These are phyloP conservation scores for Acipenser transmontanus DNA, from an alignment of 2,797 vertebrate genomes.

Conservation along the genomic window DNA sequence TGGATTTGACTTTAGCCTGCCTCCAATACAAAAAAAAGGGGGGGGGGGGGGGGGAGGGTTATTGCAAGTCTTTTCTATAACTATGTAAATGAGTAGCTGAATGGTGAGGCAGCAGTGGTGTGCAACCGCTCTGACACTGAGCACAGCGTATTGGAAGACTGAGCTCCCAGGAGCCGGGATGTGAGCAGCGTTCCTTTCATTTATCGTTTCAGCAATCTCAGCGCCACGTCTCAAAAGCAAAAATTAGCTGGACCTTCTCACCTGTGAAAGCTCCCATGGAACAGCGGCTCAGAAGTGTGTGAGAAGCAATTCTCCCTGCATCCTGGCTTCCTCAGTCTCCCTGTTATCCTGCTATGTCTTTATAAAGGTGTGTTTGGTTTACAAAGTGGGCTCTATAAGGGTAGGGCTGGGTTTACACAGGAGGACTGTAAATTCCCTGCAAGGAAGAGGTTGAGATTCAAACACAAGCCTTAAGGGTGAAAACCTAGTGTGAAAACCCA, in stretches of 20 bases:
- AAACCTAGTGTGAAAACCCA: too few relatives aligned
- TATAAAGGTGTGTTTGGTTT: too few relatives aligned
- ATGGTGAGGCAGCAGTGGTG: not conserved
- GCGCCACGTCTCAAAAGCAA: not conserved
- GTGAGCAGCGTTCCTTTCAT: not conserved
- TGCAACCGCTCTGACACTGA: not conserved
- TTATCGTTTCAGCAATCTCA: too few relatives aligned
- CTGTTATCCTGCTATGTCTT: too few relatives aligned
- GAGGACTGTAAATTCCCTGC: too few relatives aligned
- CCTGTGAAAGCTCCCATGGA: not conserved
- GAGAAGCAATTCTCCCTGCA: too few relatives aligned
- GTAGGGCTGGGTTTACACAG: too few relatives aligned
- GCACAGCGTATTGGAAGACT: not conserved
- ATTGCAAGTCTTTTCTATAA: not conserved
- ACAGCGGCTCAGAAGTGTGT: too few relatives aligned
- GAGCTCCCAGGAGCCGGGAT: not conserved
- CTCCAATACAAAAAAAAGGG: not conserved
- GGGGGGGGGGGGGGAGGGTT: not conserved
- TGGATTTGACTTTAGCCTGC: not conserved
- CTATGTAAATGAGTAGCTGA: not conserved
- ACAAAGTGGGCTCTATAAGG: too few relatives aligned
- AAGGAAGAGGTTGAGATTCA: too few relatives aligned
- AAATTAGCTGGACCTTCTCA: not conserved
- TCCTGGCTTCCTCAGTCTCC: too few relatives aligned
- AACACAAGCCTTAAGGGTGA: too few relatives aligned